Evolutionary conservation across 2,113 vertebrate species (phyloP).

Genomic region (Cervus canadensis): DNA sequence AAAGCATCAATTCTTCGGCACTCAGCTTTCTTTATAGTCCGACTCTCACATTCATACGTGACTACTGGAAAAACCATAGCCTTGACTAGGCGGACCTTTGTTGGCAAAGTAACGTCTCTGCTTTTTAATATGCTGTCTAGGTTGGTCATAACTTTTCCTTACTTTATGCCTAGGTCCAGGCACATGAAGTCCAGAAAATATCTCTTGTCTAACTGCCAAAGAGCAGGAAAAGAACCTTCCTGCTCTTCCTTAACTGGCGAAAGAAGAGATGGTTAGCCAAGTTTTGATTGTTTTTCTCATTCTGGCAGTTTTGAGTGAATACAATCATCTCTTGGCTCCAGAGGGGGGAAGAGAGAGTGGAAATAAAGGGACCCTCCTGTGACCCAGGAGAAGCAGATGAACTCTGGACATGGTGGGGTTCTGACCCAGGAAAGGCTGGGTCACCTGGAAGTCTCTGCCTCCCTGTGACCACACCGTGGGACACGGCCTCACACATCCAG

Average conservation of each 20-base stretch:
- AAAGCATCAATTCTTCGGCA: accelerated
- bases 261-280: accelerated
- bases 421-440: too few species aligned
- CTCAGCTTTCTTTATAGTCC: not conserved
- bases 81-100: not conserved
- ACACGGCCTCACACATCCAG: accelerated
- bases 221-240: not conserved
- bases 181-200: not conserved
- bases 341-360: not conserved
- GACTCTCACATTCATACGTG: not conserved
- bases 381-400: too few species aligned
- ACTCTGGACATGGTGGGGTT: accelerated
- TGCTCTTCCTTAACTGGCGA: not conserved
- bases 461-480: accelerated
- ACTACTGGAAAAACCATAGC: not conserved
- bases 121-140: not conserved
- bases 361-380: accelerated
- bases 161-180: not conserved
- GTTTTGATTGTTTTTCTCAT: too few species aligned
- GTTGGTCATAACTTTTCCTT: not conserved
- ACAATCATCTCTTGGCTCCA: not conserved
- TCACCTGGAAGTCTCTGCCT: too few species aligned
- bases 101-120: not conserved
- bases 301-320: too few species aligned
- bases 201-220: not conserved